Percentiles rank a stretch among this genome's conserved stretches.
Evolutionary conservation across 2,797 vertebrate species (phyloP).

Genomic region (Bradypodion ventrale): DNA sequence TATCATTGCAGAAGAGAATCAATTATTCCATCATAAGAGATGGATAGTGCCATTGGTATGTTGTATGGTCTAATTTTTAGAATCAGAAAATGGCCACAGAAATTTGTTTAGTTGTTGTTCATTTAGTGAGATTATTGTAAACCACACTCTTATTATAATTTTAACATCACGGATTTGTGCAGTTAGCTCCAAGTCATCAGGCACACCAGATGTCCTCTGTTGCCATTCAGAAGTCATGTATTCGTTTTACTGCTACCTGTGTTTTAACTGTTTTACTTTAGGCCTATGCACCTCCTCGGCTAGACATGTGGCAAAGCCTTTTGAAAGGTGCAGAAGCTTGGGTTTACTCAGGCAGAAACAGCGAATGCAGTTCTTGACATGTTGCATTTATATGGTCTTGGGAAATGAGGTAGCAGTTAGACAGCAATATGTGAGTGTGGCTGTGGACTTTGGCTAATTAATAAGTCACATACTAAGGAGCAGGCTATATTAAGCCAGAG

Average conservation of each 20-base stretch:
- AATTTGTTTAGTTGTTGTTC: slow-evolving; percentile 34
- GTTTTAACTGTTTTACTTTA: slow-evolving; percentile 27
- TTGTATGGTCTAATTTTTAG: slow-evolving; percentile 56
- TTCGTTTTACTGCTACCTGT: slow-evolving; percentile 45
- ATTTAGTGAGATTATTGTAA: slow-evolving; percentile 41
- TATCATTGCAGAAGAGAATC: slow-evolving; percentile 30
- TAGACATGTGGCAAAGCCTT: slow-evolving; percentile 5
- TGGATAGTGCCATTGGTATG: slow-evolving; percentile 45
- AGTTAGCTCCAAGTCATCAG: slow-evolving; percentile 65
- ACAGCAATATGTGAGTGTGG: neutral
- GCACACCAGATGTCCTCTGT: slow-evolving; percentile 57
- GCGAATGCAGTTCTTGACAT: neutral
- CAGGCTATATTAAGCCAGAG: neutral
- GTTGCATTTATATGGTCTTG: neutral
- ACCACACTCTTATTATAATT: slow-evolving; percentile 20
- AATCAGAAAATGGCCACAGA: slow-evolving; percentile 32
- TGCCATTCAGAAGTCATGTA: slow-evolving; percentile 48
- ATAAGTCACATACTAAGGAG: neutral
- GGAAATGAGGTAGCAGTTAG: neutral
- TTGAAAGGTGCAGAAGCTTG: neutral
- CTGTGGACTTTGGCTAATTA: neutral
- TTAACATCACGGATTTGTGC: slow-evolving; percentile 61
- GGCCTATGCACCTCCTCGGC: slow-evolving; percentile 14
- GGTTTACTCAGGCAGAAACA: slow-evolving; percentile 26
- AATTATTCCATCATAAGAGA: slow-evolving; percentile 56